A percentile compares a stretch with the other conserved stretches of the same genome.
These are phyloP conservation scores for Ornithoptera priamus DNA, from an alignment of 2,888 invertebrate species.

Conservation along the genomic window DNA sequence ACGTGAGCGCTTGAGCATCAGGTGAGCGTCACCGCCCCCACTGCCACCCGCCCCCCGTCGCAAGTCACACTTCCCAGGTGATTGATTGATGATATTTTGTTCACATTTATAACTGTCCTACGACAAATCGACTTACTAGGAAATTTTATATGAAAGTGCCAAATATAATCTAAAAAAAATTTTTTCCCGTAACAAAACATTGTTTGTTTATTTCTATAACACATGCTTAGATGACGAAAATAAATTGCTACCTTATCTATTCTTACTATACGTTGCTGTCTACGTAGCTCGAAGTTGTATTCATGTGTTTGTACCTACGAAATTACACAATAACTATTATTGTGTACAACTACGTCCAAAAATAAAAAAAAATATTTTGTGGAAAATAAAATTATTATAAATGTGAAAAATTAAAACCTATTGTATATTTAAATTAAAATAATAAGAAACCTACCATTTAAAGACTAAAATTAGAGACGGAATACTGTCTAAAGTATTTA, in stretches of 20 bases:
- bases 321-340: slow-evolving; percentile 27
- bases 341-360: background rate
- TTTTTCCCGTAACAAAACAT: slow-evolving; percentile 2
- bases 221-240: slow-evolving; percentile 26
- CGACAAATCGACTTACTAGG: slow-evolving; percentile 46
- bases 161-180: background rate
- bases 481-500: no score
- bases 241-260: slow-evolving; percentile 27
- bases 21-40: slow-evolving; percentile 51
- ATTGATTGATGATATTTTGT: slow-evolving; percentile 69
- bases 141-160: background rate
- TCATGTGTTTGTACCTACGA: slow-evolving; percentile 22
- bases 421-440: no score
- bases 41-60: slow-evolving; percentile 41
- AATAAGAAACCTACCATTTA: no score
- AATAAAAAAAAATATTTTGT: background rate
- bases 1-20: slow-evolving; percentile 44
- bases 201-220: slow-evolving; percentile 19
- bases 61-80: slow-evolving; percentile 54
- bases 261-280: slow-evolving; percentile 22
- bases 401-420: no score
- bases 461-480: no score
- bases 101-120: slow-evolving; percentile 62
- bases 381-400: background rate
- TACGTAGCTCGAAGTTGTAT: slow-evolving; percentile 26